These are phyloP conservation scores for Sebastes kiyomatsui DNA, from an alignment of 2,797 vertebrate species.

Conservation along the genomic window DNA sequence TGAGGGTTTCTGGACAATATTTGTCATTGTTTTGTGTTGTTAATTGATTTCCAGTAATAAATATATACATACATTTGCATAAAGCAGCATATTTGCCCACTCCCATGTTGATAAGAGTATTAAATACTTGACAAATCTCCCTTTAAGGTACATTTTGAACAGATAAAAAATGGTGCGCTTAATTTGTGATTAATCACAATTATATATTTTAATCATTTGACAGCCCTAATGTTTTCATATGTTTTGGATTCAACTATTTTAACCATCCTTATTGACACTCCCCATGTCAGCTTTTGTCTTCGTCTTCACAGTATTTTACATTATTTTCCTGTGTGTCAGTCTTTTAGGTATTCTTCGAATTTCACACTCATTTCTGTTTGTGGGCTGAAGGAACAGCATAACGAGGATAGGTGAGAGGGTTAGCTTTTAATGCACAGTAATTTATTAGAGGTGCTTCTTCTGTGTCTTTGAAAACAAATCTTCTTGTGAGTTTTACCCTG, in stretches of 20 bases:
- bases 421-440: conserved; percentile 12
- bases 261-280: not conserved
- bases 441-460: conserved; percentile 2
- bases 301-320: not conserved
- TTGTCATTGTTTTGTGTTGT: no score
- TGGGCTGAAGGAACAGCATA: not conserved
- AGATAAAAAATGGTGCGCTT: no score
- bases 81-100: no score
- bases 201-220: not conserved
- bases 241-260: not conserved
- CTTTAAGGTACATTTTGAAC: no score
- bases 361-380: not conserved
- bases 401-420: not conserved
- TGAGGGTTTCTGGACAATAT: no score
- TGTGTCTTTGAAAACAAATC: conserved; percentile 33
- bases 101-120: no score
- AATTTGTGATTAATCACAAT: no score
- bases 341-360: not conserved
- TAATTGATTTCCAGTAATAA: no score
- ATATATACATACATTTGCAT: no score
- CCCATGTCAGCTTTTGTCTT: not conserved
- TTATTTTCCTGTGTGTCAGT: not conserved
- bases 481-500: conserved; percentile 48
- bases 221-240: not conserved
- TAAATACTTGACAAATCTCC: no score